phyloP scores from a whole-genome alignment of 2,888 invertebrate genomes.

The Sesamia inferens region DNA sequence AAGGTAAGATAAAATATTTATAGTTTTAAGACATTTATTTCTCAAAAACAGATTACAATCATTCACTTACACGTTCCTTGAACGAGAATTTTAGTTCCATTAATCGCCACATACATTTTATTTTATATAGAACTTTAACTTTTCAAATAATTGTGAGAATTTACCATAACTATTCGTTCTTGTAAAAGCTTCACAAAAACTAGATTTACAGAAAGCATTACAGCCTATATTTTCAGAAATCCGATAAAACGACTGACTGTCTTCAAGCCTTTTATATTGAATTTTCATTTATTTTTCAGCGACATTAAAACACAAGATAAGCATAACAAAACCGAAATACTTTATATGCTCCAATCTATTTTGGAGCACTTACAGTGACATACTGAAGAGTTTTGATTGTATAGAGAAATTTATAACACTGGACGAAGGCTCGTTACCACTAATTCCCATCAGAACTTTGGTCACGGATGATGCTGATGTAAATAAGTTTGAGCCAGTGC shows the following conservation, averaged over 20 bases:
- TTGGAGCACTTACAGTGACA: slow-evolving; percentile 78
- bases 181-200: slow-evolving; percentile 2
- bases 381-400: slow-evolving; percentile 71
- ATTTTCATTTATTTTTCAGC: slow-evolving; percentile 79
- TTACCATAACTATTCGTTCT: neutral
- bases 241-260: neutral
- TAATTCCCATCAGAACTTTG: slow-evolving; percentile 70
- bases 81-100: slow-evolving; percentile 37
- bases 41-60: too few species aligned
- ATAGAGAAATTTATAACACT: slow-evolving; percentile 73
- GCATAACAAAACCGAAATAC: slow-evolving; percentile 91
- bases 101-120: slow-evolving; percentile 52
- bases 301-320: slow-evolving; percentile 91
- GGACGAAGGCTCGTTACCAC: slow-evolving; percentile 67
- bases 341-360: slow-evolving; percentile 91
- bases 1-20: slow-evolving; percentile 72
- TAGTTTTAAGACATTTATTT: too few species aligned
- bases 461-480: slow-evolving; percentile 69
- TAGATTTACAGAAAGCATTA: neutral
- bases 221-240: neutral
- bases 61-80: too few species aligned
- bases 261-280: slow-evolving; percentile 4
- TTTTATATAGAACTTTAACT: slow-evolving; percentile 33
- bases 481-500: slow-evolving; percentile 79
- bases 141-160: slow-evolving; percentile 9